Evolutionary conservation across 2,113 vertebrate species (phyloP), one percentile per base, ranked within the genome.

Genomic region (Saguinus midas): DNA sequence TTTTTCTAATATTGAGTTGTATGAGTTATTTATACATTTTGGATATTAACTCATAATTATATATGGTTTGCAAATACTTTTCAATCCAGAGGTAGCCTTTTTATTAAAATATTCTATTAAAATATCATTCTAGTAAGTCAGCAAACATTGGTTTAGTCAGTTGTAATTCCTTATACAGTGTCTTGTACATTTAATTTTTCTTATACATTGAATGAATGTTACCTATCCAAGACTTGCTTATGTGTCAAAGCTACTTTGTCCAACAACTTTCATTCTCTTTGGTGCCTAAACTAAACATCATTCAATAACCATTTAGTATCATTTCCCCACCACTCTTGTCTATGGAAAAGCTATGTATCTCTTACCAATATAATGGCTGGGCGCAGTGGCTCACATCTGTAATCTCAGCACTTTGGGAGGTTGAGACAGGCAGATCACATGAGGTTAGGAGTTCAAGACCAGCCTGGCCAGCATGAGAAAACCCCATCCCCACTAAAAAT

Each of bases 61-160:
- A 82, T 32, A 76, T 48, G 37, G 29, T 52, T 37, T 66, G 10
- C 17, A 61, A 50, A 75, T 37, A n/a, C 50, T 64, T 89, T 64
- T 70, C 68, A 37, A 25, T 45, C 29, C 32, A 66, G 18, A 86
- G 8, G 37, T 3, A 87, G 27, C 2, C 1, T 43, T 81, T 91
- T 91, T 32, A 87, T n/a, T 90, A 64, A 88, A 86, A 88, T 61
- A 61, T n/a, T 58, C 25, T 52, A 86, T 43, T 88, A 70, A 95
- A 92, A 78, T 43, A 52, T 57, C 16, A 75, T 79, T 85, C 37
- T 52, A 87, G 16, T 52, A 91, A 95, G 55, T 75, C 14, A 68
- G 43, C 20, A 87, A 87, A 95, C 40, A 29, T 1, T 57, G 25
- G 32, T 10, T 94, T n/a, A 93, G 29, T 13, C 64, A 14, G 52